Base-by-base conservation (phyloP, 2,797 vertebrate species). In the Rachycentron canadum region DNA sequence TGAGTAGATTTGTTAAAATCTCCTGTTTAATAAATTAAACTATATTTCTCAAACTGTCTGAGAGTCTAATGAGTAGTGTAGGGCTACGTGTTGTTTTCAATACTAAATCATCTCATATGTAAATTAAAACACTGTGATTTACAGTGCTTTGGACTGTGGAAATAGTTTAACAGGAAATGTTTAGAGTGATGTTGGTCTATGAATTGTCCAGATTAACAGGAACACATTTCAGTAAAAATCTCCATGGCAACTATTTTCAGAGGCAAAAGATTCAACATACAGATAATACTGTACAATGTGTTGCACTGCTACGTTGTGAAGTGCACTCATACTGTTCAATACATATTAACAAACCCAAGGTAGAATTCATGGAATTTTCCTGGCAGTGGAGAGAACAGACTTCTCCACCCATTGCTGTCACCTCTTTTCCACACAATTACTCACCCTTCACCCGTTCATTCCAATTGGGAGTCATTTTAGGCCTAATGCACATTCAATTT, bases 401-500 rank as follows among this genome's bases (percentile, higher is more conserved):
- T 81, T 78, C 67, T 81, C 28, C 69, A 19, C 69, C 67, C 69
- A 73, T 66, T 14, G 21, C 49, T 71, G 60, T 55, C 69, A 59
- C 66, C 84, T 81, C 57, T 82, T 86, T 86, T 86, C 73, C 70
- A 49, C 66, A 64, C 81, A 84, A 80, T 83, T 83, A 81, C 63
- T 88, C 76, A 72, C 76, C 57, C 73, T 26, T 74, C 85, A 78
- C 72, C 77, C 70, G 68, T 86, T 91, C 66, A 71, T 73, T 84
- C 72, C 74, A 88, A 83, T 91, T 92, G 85, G 69, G 79, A 85
- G 69, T 84, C 69, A 75, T 83, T 88, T 84, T 86, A 87, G 84
- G 78, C 85, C 82, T 82, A 87, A 83, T 86, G 83, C 82, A 74
- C 84, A 65, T 92, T 89, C 83, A 88, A 77, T 91, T 89, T 81